Evolutionary conservation across 2,797 vertebrate species (phyloP).

Genomic region (Strix occidentalis): DNA sequence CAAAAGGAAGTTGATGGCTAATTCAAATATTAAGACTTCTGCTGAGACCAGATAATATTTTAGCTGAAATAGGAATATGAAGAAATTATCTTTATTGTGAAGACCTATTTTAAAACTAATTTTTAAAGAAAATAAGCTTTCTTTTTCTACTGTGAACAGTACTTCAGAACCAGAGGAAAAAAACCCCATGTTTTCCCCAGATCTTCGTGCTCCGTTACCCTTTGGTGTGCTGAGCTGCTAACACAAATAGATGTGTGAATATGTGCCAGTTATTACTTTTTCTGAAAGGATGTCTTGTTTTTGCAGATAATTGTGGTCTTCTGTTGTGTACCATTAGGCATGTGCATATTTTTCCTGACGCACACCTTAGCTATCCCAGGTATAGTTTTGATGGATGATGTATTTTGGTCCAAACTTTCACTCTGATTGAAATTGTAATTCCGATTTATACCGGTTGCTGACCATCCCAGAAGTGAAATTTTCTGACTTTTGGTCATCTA

Average conservation of each 20-base stretch:
- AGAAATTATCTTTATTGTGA: not conserved
- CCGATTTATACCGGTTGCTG: not conserved
- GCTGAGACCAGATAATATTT: not conserved
- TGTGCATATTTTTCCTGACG: not conserved
- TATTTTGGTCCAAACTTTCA: not conserved
- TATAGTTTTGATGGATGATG: not conserved
- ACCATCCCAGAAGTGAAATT: not conserved
- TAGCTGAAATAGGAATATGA: not conserved
- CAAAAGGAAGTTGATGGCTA: not conserved
- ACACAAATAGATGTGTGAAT: not conserved
- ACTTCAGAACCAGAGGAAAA: not conserved
- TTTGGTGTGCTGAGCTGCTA: not conserved
- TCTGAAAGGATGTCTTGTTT: not conserved
- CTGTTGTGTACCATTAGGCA: not conserved
- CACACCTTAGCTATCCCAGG: not conserved
- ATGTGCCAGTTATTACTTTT: not conserved
- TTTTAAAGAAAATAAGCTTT: not conserved
- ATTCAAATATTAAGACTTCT: constrained; percentile 5
- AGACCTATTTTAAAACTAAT: not conserved
- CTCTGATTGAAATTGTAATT: not conserved
- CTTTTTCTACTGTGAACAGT: not conserved
- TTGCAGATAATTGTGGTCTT: not conserved
- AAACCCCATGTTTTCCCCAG: not conserved
- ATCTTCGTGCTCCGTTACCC: not conserved
- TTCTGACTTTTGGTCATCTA: not conserved